These are phyloP conservation scores for Ophiothrix spiculata DNA, from an alignment of 35 echinoderm and acorn worm genomes.

Conservation along the genomic window DNA sequence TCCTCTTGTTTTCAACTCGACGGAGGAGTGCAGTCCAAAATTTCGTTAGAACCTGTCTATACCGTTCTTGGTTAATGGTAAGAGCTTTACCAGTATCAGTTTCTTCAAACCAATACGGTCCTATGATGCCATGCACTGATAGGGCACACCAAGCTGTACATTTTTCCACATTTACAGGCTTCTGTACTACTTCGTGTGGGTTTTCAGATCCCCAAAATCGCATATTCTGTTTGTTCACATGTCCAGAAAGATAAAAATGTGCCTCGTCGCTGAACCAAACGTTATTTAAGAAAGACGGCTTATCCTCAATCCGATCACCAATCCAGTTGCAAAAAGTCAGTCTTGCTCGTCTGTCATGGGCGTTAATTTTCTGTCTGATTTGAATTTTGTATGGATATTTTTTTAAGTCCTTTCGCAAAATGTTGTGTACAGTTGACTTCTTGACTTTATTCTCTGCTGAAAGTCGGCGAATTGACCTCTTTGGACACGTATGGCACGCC, in stretches of 20 bases:
- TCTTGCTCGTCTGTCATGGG: background rate
- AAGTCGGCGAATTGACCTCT: background rate
- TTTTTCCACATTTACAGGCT: background rate
- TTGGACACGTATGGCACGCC: background rate
- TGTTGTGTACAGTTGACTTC: background rate
- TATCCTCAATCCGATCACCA: background rate
- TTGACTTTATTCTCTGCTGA: background rate
- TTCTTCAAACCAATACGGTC: conserved; percentile 14
- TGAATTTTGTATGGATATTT: conserved; percentile 2
- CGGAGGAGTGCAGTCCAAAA: background rate
- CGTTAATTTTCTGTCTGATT: background rate
- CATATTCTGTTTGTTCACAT: conserved; percentile 16
- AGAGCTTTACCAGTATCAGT: background rate
- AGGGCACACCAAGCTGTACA: background rate
- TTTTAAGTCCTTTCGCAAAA: background rate
- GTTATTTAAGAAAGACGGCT: background rate
- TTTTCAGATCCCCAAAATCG: conserved; percentile 19
- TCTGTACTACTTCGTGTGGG: background rate
- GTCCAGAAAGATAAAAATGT: background rate
- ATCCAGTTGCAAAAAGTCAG: conserved; percentile 4
- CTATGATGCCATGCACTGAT: background rate
- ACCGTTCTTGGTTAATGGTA: background rate
- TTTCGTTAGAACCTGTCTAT: background rate
- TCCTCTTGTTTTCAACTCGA: background rate
- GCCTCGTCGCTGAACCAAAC: background rate